Evolutionary conservation across 2,888 invertebrate species (phyloP), one percentile per base, ranked within the genome.

Genomic region (Calliscelio sp.): DNA sequence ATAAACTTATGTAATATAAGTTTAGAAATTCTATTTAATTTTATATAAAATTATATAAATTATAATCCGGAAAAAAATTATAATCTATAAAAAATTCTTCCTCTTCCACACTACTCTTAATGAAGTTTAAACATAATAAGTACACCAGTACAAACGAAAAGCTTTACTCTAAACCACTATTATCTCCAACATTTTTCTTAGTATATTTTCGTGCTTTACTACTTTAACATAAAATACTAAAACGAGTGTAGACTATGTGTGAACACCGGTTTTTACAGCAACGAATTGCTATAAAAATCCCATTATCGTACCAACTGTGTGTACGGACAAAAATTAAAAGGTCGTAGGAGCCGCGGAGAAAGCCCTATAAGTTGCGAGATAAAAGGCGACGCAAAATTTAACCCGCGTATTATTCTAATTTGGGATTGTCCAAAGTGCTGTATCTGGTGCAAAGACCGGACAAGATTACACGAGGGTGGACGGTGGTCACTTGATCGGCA

Each of bases 391-490:
- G 68, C 49, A 24, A 68, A 70, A 70, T 70, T 79, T 63, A 70
- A 71, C 73, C 70, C 55, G 78, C 81, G 78, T 82, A 86, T 84
- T 84, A 85, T 86, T 86, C 77, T 84, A 86, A 86, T 78, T 83
- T 79, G 59, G 77, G 87, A 84, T 87, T 86, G 89, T 88, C 77
- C 89, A 88, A 92, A 93, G 93, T 93, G 93, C 93, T 92, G 92
- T 93, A 93, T 93, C 93, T 91, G 89, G 88, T 63, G 81, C 81
- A 71, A 81, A 81, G 71, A 66, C 70, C 78, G 18, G 32, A 55
- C 16, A 73, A 85, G 85, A 85, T 86, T 85, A 85, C 81, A 85
- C 78, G 81, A 87, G 87, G 86, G 88, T 86, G 89, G 89, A 87
- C 89, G 85, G 63, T 87, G 90, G 89, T 88, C 90, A 91, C 90